Base-by-base conservation (phyloP, 2,113 vertebrate genomes). In the Cyphomyrus discorhynchus region DNA sequence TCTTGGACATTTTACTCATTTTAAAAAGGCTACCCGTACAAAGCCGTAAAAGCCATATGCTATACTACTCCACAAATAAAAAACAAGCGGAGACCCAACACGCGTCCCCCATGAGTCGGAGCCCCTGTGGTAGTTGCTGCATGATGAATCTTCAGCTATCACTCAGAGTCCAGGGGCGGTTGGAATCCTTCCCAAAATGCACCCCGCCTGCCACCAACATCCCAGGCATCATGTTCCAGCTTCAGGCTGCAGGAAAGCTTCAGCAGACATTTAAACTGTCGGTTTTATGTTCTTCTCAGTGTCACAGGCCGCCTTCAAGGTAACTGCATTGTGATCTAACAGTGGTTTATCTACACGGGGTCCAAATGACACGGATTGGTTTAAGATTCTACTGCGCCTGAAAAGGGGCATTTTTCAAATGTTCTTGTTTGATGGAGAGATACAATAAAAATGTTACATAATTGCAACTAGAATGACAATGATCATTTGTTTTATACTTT, bases 31-130 rank as follows among this genome's bases (percentile, higher is more conserved):
- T 31, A 50, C 45, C 13, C 10, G 31, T 47, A 86, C 9, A 86
- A 86, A 86, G 45, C 42, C 21, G 2, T 86, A 86, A 86, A 50
- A 86, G 84, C 84, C 84, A 52, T 86, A 86, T 86, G 84, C 84
- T 52, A 10, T 27, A 49, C 84, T 27, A 5, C n/a, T 47, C n/a
- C n/a, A 52, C 11, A 27, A 49, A 86, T 21, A n/a, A 49, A 52
- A 24, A 27, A 0, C 24, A 50, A 86, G 84, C 84, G 0, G 3
- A 17, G 47, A 47, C n/a, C 83, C 47, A 31, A n/a, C 84, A 50
- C 2, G 50, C n/a, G 10, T 52, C 11, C 84, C n/a, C 47, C 49
- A 0, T 52, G 46, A 86, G 6, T 2, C 84, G 47, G 47, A 52
- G 27, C 11, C 84, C 84, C 49, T 31, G 3, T 86, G 24, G 47